Conservation (phyloP, 2,113 vertebrate species). For the Coturnix japonica region DNA sequence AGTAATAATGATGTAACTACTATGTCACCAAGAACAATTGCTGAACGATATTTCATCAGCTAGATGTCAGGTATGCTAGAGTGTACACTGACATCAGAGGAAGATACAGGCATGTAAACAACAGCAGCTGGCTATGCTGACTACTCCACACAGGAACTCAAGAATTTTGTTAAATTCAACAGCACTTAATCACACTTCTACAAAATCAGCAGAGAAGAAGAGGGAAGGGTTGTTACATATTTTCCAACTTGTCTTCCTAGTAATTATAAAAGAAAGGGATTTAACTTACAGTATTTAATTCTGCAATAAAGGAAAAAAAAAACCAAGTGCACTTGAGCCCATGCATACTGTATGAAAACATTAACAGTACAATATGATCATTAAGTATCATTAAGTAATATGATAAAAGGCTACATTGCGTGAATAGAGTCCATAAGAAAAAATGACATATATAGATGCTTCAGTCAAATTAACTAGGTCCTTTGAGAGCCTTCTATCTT, state of each 20-base stretch:
- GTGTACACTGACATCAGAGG: not conserved
- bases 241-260: slow-evolving; percentile 41
- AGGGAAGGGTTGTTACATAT: slow-evolving; percentile 38
- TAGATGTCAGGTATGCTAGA: not conserved
- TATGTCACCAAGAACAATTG: not conserved
- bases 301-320: slow-evolving; percentile 63
- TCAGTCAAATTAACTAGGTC: slow-evolving; percentile 33
- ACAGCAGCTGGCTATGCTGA: slow-evolving; percentile 51
- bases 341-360: slow-evolving; percentile 68
- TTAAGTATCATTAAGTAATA: slow-evolving; percentile 42
- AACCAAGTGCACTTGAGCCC: slow-evolving; percentile 69
- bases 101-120: slow-evolving; percentile 62
- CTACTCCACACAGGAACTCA: slow-evolving; percentile 54
- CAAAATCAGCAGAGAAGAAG: slow-evolving; percentile 57
- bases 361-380: slow-evolving; percentile 67
- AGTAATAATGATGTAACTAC: slow-evolving; percentile 30
- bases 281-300: slow-evolving; percentile 67
- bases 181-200: slow-evolving; percentile 56
- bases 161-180: slow-evolving; percentile 40
- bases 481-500: slow-evolving; percentile 31
- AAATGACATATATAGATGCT: slow-evolving; percentile 31
- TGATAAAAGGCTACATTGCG: slow-evolving; percentile 69
- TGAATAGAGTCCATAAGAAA: slow-evolving; percentile 66
- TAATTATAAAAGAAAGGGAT: slow-evolving; percentile 59
- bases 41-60: not conserved